Percentiles rank a stretch among this genome's conserved stretches.
Conservation (phyloP, 2,888 invertebrate genomes). For the Pelosia muscerda region DNA sequence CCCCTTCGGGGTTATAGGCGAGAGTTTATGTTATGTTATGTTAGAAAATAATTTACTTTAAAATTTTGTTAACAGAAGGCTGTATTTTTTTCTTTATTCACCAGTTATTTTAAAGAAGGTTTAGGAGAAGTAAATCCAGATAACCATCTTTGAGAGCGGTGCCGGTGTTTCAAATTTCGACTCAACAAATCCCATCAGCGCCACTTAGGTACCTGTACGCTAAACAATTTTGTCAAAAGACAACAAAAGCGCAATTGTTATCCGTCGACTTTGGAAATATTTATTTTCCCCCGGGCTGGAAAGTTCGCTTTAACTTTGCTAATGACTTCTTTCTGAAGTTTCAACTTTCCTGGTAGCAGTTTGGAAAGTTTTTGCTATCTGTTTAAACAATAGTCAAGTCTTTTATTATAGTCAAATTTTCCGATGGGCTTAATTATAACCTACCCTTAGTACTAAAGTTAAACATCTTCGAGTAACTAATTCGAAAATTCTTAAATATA, state of each 20-base stretch:
- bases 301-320: conserved; percentile 77
- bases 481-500: conserved; percentile 34
- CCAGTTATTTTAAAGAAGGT: no score
- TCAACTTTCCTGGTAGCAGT: conserved; percentile 72
- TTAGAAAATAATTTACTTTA: no score
- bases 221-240: conserved; percentile 65
- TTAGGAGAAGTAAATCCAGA: neutral
- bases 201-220: conserved; percentile 54
- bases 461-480: conserved; percentile 31
- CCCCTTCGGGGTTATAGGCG: no score
- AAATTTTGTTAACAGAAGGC: no score
- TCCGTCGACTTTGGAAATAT: conserved; percentile 76
- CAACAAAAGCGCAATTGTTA: conserved; percentile 74
- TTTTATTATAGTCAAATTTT: conserved; percentile 70
- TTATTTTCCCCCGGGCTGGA: conserved; percentile 73
- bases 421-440: conserved; percentile 44
- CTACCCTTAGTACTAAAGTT: conserved; percentile 31
- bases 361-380: conserved; percentile 75
- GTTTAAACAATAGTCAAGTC: conserved; percentile 72
- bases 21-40: no score
- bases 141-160: neutral
- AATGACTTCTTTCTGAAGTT: conserved; percentile 82
- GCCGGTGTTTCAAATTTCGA: neutral
- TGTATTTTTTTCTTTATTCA: no score
- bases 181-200: conserved; percentile 54